Conservation (phyloP, 1,140 invertebrate genomes). For the Oscheius sp. region DNA sequence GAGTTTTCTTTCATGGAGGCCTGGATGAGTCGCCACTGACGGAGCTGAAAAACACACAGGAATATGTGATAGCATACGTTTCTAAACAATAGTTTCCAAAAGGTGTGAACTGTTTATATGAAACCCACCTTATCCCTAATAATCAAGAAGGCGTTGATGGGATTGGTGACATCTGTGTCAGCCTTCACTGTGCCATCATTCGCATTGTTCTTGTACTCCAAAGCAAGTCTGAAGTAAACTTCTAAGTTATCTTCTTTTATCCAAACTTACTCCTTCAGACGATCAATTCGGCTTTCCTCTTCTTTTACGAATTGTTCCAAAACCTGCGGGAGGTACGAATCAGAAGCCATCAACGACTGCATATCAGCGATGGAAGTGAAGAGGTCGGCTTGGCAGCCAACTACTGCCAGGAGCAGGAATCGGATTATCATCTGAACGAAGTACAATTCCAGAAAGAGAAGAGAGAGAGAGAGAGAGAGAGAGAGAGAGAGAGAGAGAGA, state of each 20-base stretch:
- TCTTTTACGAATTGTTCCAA: constrained; percentile 1
- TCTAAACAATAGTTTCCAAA: too few relatives aligned
- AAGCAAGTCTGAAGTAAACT: constrained; percentile 11
- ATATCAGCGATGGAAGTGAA: constrained; percentile 28
- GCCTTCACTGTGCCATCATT: constrained; percentile 9
- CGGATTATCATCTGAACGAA: neutral
- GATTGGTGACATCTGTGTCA: constrained; percentile 69
- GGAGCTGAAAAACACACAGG: constrained; percentile 53
- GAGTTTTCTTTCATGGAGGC: constrained; percentile 39
- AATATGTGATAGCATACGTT: too few relatives aligned
- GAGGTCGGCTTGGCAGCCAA: neutral
- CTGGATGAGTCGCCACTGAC: constrained; percentile 40
- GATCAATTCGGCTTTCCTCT: neutral
- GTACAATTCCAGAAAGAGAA: too few relatives aligned
- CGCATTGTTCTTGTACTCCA: constrained; percentile 29
- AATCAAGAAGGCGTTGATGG: constrained; percentile 90
- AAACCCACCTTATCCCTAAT: constrained; percentile 80
- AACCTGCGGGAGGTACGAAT: neutral
- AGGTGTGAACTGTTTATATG: too few relatives aligned
- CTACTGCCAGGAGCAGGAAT: neutral
- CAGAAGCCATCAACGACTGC: constrained; percentile 1
- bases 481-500: too few relatives aligned
- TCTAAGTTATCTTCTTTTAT: too few relatives aligned
- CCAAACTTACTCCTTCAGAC: constrained; percentile 22
- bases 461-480: too few relatives aligned